phyloP scores from a whole-genome alignment of 2,888 invertebrate genomes.

The Drosophila birchii region DNA sequence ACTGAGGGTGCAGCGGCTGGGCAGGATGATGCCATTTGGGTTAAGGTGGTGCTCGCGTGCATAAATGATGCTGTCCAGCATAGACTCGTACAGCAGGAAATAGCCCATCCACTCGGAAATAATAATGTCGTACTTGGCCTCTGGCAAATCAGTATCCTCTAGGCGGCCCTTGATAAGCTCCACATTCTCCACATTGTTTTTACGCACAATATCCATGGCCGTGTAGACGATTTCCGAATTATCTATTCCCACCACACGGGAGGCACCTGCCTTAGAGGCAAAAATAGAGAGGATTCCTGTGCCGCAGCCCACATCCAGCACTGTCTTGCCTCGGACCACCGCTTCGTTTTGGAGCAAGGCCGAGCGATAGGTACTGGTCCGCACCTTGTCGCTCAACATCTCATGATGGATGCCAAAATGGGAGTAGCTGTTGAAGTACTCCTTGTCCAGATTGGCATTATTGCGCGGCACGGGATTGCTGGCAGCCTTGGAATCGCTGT shows the following conservation, averaged over 20 bases:
- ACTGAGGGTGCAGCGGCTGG: conserved; percentile 93
- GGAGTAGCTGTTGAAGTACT: conserved; percentile 93
- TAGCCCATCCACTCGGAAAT: conserved; percentile 99
- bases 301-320: conserved; percentile 98
- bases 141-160: conserved; percentile 91
- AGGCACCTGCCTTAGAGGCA: conserved; percentile 96
- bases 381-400: conserved; percentile 94
- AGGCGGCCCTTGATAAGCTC: conserved; percentile 93
- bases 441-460: conserved; percentile 86
- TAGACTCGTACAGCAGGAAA: conserved; percentile 97
- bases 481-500: conserved; percentile 19
- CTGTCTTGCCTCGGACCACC: conserved; percentile 89
- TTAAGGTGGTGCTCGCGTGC: conserved; percentile 93
- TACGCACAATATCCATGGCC: conserved; percentile 95
- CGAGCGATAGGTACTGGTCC: conserved; percentile 94
- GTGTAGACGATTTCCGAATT: conserved; percentile 98
- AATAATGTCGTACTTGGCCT: conserved; percentile 93
- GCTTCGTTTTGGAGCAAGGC: conserved; percentile 91
- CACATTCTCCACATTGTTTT: conserved; percentile 87
- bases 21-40: conserved; percentile 91
- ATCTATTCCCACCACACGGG: conserved; percentile 95
- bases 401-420: conserved; percentile 97
- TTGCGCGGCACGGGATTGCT: conserved; percentile 77
- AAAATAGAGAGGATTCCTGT: conserved; percentile 99
- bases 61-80: conserved; percentile 96